phyloP scores from a whole-genome alignment of 1,140 invertebrate species.

The Prorops nasuta region DNA sequence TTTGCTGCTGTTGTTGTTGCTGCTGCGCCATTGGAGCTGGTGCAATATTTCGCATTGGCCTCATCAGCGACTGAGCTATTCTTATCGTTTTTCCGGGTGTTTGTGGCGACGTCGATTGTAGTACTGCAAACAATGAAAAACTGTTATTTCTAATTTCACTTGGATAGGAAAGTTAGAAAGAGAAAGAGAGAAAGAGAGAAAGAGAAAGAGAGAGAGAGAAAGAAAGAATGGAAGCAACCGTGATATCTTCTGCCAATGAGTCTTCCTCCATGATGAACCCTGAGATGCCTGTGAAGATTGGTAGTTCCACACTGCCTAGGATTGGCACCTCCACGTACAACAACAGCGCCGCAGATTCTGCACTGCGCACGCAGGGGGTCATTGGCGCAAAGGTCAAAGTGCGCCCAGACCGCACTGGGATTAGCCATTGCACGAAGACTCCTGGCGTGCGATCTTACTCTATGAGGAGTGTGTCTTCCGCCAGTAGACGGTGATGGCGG shows the following conservation, averaged over 20 bases:
- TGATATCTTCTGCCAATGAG: slow-evolving; percentile 53
- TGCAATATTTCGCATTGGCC: slow-evolving; percentile 39
- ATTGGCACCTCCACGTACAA: slow-evolving; percentile 52
- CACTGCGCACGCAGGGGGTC: slow-evolving; percentile 52
- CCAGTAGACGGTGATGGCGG: slow-evolving; percentile 18
- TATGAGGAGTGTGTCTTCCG: slow-evolving; percentile 12
- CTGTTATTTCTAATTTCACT: neutral
- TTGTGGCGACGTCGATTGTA: slow-evolving; percentile 29
- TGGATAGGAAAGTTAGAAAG: neutral
- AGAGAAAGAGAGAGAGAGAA: neutral
- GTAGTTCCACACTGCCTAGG: slow-evolving; percentile 54
- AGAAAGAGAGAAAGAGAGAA: neutral
- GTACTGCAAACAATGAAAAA: slow-evolving; percentile 26
- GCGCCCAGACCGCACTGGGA: slow-evolving; percentile 54
- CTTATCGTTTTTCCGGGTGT: slow-evolving; percentile 37
- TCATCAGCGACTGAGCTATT: slow-evolving; percentile 40
- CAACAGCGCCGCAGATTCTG: slow-evolving; percentile 52
- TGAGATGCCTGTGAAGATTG: slow-evolving; percentile 51
- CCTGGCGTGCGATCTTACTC: slow-evolving; percentile 50
- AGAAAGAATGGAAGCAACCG: slow-evolving; percentile 31
- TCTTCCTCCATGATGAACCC: slow-evolving; percentile 53
- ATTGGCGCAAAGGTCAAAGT: slow-evolving; percentile 51
- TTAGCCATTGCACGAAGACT: slow-evolving; percentile 53
- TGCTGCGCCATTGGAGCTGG: slow-evolving; percentile 30
- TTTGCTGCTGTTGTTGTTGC: slow-evolving; percentile 23